Percentiles rank a stretch among this genome's conserved stretches.
phyloP scores from a whole-genome alignment of 2,797 vertebrate genomes.

The Carapus acus region DNA sequence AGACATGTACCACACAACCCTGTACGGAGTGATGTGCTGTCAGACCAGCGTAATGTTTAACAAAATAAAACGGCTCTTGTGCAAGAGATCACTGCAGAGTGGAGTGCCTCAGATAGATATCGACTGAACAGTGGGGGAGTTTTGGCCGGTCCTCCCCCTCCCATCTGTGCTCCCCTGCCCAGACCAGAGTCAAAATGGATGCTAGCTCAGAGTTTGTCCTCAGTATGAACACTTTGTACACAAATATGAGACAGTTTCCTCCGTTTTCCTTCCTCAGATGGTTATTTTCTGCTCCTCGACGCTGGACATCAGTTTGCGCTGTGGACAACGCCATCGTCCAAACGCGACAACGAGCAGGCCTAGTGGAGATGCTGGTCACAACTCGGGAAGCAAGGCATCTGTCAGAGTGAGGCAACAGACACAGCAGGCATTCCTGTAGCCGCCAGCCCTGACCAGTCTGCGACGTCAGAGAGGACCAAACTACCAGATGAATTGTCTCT shows the following conservation, averaged over 20 bases:
- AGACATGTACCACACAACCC: no score
- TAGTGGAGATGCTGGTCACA: not conserved
- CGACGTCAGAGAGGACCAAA: constrained; percentile 5
- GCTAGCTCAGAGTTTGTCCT: not conserved
- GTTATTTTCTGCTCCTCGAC: not conserved
- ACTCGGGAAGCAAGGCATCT: not conserved
- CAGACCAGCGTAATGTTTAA: no score
- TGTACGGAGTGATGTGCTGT: no score
- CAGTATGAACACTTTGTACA: not conserved
- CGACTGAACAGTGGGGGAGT: not conserved
- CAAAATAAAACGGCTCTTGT: no score
- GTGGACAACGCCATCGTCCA: not conserved
- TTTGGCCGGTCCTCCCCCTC: not conserved
- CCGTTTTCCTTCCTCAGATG: constrained; percentile 24
- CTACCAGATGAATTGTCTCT: constrained; percentile 11
- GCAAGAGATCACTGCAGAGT: no score
- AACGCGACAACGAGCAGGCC: not conserved
- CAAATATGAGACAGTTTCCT: not conserved
- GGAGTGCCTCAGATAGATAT: no score
- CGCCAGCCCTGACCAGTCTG: not conserved
- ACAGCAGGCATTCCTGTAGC: not conserved
- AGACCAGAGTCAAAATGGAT: not conserved
- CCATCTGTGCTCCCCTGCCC: not conserved
- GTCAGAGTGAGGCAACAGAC: not conserved
- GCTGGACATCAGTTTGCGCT: not conserved